Percentiles rank a stretch among this genome's conserved stretches.
These are phyloP conservation scores for Chironex yamaguchii DNA, from an alignment of 30 jellyfish, hydroid and myxozoan species.

Conservation along the genomic window DNA sequence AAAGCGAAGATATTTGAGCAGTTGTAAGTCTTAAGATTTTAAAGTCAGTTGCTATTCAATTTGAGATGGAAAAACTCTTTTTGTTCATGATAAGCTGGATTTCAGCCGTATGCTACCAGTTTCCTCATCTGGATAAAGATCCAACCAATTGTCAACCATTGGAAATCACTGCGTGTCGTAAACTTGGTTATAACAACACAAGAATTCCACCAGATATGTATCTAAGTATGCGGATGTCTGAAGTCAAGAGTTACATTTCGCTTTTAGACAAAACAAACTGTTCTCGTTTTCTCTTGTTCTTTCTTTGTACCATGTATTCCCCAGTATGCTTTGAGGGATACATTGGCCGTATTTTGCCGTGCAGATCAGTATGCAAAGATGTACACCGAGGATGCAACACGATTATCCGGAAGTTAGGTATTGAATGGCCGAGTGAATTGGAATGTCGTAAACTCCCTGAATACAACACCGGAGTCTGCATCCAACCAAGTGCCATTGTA, in stretches of 20 bases:
- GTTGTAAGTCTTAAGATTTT: too few species aligned
- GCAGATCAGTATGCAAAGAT: slow-evolving; percentile 86
- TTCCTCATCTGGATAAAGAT: too few species aligned
- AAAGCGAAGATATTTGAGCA: too few species aligned
- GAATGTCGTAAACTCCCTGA: slow-evolving; percentile 86
- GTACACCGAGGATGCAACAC: slow-evolving; percentile 81
- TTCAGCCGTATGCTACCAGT: too few species aligned
- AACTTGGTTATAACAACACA: slow-evolving; percentile 92
- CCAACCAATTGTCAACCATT: slow-evolving; percentile 77
- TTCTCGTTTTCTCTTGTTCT: slow-evolving; percentile 74
- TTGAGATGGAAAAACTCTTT: too few species aligned
- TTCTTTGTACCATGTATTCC: slow-evolving; percentile 83
- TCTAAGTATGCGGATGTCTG: slow-evolving; percentile 71
- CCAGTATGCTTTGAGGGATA: slow-evolving; percentile 90
- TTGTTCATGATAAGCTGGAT: too few species aligned
- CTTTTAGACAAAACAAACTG: slow-evolving; percentile 73
- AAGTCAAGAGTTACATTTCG: slow-evolving; percentile 59
- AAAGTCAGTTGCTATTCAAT: too few species aligned
- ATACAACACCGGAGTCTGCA: slow-evolving; percentile 88
- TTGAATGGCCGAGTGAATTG: slow-evolving; percentile 92
- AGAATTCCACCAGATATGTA: slow-evolving; percentile 59
- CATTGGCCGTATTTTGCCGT: slow-evolving; percentile 79
- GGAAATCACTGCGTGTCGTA: slow-evolving; percentile 73
- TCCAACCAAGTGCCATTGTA: slow-evolving; percentile 92
- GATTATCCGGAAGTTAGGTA: slow-evolving; percentile 50